These are phyloP conservation scores for Ptychobarbus kaznakovi DNA, from an alignment of 2,797 vertebrate species.

Conservation along the genomic window DNA sequence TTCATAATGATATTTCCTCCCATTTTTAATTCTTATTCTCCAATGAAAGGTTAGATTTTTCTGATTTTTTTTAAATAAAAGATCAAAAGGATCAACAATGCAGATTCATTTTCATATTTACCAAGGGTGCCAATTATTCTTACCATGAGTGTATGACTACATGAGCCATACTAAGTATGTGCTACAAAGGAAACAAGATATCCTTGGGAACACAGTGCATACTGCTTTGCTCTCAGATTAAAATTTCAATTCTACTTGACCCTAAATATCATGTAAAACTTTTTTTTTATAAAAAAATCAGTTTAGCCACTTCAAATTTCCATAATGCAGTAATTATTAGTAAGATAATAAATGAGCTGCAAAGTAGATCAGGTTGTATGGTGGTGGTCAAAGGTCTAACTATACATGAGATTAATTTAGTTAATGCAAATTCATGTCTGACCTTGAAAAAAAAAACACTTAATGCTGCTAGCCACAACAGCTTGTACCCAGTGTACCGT, in stretches of 20 bases:
- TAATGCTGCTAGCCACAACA: neutral
- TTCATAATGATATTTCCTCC: too few species aligned
- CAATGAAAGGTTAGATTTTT: too few species aligned
- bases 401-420: neutral
- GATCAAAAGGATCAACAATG: too few species aligned
- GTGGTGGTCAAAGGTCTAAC: neutral
- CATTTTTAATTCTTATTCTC: too few species aligned
- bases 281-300: neutral
- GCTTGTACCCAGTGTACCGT: neutral
- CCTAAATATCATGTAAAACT: neutral
- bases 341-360: neutral
- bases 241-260: neutral
- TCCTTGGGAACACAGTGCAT: neutral
- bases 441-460: neutral
- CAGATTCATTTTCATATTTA: too few species aligned
- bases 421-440: neutral
- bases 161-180: neutral
- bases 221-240: neutral
- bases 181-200: neutral
- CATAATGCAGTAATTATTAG: too few species aligned
- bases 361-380: neutral
- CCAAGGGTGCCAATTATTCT: too few species aligned
- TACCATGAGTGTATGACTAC: neutral
- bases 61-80: too few species aligned
- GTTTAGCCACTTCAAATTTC: neutral